Evolutionary conservation across 2,797 vertebrate species (phyloP).

Genomic region (Anguilla obscura): DNA sequence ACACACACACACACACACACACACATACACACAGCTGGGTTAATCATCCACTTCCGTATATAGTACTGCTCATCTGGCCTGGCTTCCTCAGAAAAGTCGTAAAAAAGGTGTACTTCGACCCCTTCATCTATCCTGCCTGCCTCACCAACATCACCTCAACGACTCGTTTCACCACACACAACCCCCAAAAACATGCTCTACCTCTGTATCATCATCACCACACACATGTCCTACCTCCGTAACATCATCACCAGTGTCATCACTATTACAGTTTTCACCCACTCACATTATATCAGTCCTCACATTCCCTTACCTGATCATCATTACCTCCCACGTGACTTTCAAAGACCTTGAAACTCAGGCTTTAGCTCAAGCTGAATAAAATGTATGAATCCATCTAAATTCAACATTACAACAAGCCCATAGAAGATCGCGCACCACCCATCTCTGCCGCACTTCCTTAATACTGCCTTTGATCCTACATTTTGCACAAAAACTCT

Average conservation of each 20-base stretch:
- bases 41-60: neutral
- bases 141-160: neutral
- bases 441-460: neutral
- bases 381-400: neutral
- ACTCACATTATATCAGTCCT: neutral
- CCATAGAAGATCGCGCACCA: neutral
- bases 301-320: neutral
- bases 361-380: neutral
- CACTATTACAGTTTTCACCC: neutral
- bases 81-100: neutral
- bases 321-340: neutral
- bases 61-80: neutral
- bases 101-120: neutral
- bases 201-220: neutral
- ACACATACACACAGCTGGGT: neutral
- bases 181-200: neutral
- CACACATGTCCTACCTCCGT: no score
- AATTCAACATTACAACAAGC: neutral
- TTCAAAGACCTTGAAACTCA: neutral
- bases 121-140: neutral
- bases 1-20: neutral
- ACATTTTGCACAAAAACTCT: neutral
- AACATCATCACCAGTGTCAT: neutral
- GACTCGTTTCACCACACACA: neutral
- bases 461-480: neutral